Evolutionary conservation across 2,113 vertebrate genomes (phyloP).

Genomic region (Motacilla tschutschensis): DNA sequence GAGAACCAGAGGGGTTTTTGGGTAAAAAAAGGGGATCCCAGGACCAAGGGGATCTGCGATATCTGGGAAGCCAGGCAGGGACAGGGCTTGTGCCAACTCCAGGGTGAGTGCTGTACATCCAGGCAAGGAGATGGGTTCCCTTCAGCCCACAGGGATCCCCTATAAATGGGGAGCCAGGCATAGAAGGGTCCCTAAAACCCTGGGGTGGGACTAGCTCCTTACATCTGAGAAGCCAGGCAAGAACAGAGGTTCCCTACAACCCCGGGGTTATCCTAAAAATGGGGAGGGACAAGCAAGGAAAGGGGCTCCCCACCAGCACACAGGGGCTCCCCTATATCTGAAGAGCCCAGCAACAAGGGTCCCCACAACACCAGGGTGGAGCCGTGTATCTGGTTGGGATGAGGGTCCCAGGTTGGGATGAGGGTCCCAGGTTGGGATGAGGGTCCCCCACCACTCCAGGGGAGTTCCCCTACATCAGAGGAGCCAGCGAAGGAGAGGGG

Average conservation of each 20-base stretch:
- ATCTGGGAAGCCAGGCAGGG: neutral
- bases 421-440: neutral
- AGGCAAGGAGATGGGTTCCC: neutral
- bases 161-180: neutral
- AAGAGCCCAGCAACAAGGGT: neutral
- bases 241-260: neutral
- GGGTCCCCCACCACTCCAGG: no score
- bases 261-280: rapidly evolving
- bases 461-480: neutral
- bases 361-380: neutral
- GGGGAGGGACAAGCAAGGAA: neutral
- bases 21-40: rapidly evolving
- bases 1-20: neutral
- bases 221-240: rapidly evolving
- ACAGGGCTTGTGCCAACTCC: rapidly evolving
- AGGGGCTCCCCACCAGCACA: neutral
- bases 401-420: rapidly evolving
- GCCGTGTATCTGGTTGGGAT: no score
- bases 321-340: rapidly evolving
- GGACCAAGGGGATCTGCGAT: rapidly evolving
- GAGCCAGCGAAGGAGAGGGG: neutral
- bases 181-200: neutral
- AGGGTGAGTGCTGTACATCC: no score
- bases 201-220: rapidly evolving
- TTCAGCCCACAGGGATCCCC: neutral